Evolutionary conservation across 2,113 vertebrate genomes (phyloP).

Genomic region (Eretmochelys imbricata): DNA sequence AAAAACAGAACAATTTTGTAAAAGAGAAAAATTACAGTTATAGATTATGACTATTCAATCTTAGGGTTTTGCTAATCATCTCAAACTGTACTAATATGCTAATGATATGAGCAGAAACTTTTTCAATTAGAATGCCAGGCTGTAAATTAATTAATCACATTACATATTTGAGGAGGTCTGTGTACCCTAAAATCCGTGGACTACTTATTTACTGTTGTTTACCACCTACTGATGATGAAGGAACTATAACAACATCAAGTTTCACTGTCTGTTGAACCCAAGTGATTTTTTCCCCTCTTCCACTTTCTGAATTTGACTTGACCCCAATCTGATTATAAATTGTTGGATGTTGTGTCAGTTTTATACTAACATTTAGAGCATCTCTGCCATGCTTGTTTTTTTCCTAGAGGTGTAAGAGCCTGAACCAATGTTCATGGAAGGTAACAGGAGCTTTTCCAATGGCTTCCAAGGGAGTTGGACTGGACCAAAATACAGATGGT

Average conservation of each 20-base stretch:
- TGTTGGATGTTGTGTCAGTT: background rate
- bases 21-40: background rate
- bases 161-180: slow-evolving; percentile 21
- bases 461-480: background rate
- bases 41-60: slow-evolving; percentile 25
- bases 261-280: slow-evolving; percentile 5
- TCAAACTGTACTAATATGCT: slow-evolving; percentile 53
- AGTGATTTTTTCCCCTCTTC: background rate
- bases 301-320: slow-evolving; percentile 30
- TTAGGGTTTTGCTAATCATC: background rate
- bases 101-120: slow-evolving; percentile 47
- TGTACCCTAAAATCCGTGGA: background rate
- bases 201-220: background rate
- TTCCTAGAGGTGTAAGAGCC: background rate
- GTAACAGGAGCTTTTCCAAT: background rate
- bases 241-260: slow-evolving; percentile 1
- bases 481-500: slow-evolving; percentile 5
- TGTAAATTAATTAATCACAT: slow-evolving; percentile 16
- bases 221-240: background rate
- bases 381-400: background rate
- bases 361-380: background rate
- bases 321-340: background rate
- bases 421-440: background rate
- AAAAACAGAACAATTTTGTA: background rate
- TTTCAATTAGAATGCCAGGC: slow-evolving; percentile 19